A percentile compares a stretch with the other conserved stretches of the same genome.
phyloP scores from a whole-genome alignment of 2,113 vertebrate genomes.

The Lophius piscatorius region DNA sequence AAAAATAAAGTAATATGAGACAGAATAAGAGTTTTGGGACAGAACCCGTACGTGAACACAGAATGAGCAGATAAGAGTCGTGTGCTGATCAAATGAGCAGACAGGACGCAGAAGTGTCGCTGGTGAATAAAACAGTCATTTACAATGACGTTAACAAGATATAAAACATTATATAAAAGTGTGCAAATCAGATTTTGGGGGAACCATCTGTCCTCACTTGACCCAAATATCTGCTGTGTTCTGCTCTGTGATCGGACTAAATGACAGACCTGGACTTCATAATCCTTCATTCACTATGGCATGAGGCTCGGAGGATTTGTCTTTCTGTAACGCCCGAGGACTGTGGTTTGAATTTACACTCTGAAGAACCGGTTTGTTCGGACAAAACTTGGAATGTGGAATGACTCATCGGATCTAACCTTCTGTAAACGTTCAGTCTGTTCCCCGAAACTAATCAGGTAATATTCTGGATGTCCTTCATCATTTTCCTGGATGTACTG shows the following conservation, averaged over 20 bases:
- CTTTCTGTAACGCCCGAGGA: slow-evolving; percentile 28
- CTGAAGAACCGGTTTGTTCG: slow-evolving; percentile 27
- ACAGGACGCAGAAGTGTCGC: slow-evolving; percentile 26
- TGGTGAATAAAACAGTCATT: slow-evolving; percentile 31
- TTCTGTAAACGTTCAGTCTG: neutral
- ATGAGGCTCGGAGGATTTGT: slow-evolving; percentile 18
- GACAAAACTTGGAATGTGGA: slow-evolving; percentile 5
- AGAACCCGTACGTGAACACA: too few relatives aligned
- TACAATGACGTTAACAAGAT: slow-evolving; percentile 29
- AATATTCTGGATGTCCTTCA: too few relatives aligned
- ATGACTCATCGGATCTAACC: neutral
- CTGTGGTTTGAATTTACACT: slow-evolving; percentile 39
- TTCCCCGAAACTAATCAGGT: neutral
- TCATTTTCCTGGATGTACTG: too few relatives aligned
- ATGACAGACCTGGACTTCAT: slow-evolving; percentile 41
- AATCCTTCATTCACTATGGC: slow-evolving; percentile 41
- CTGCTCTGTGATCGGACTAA: slow-evolving; percentile 22
- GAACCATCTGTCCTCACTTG: slow-evolving; percentile 56
- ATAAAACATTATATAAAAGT: slow-evolving; percentile 28
- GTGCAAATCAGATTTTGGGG: slow-evolving; percentile 52
- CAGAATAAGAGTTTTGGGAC: too few relatives aligned
- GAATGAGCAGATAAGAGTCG: slow-evolving; percentile 4
- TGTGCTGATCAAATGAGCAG: neutral
- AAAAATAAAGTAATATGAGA: too few relatives aligned
- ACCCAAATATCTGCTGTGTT: slow-evolving; percentile 43